phyloP scores from a whole-genome alignment of 2,797 vertebrate genomes.

The Notolepis coatsorum region DNA sequence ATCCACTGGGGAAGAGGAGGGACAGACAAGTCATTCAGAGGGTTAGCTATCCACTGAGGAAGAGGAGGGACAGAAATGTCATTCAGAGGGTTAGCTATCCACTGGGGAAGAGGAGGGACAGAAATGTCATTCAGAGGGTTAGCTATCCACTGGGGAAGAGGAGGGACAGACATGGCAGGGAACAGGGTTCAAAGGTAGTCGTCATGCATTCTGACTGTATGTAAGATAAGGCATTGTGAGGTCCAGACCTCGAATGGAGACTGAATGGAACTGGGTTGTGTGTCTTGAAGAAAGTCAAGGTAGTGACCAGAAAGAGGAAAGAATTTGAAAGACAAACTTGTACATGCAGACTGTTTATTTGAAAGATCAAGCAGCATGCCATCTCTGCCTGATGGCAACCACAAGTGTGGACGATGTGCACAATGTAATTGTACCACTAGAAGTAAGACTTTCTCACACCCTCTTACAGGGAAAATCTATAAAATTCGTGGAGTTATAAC shows the following conservation, averaged over 20 bases:
- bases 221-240: neutral
- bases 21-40: conserved; percentile 94
- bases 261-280: neutral
- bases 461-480: no score
- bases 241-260: neutral
- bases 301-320: no score
- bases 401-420: no score
- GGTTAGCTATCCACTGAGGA: conserved; percentile 91
- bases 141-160: conserved; percentile 85
- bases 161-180: neutral
- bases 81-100: conserved; percentile 92
- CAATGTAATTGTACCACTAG: no score
- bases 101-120: conserved; percentile 82
- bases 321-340: no score
- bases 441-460: no score
- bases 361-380: no score
- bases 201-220: neutral
- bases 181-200: neutral
- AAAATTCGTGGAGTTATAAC: no score
- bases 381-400: no score
- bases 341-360: no score
- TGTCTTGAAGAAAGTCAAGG: neutral
- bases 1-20: conserved; percentile 85
- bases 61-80: conserved; percentile 90
- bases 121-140: conserved; percentile 96